A percentile compares a stretch with the other conserved stretches of the same genome.
These are phyloP conservation scores for Elymnias hypermnestra DNA, from an alignment of 1,140 invertebrate genomes.

Conservation along the genomic window DNA sequence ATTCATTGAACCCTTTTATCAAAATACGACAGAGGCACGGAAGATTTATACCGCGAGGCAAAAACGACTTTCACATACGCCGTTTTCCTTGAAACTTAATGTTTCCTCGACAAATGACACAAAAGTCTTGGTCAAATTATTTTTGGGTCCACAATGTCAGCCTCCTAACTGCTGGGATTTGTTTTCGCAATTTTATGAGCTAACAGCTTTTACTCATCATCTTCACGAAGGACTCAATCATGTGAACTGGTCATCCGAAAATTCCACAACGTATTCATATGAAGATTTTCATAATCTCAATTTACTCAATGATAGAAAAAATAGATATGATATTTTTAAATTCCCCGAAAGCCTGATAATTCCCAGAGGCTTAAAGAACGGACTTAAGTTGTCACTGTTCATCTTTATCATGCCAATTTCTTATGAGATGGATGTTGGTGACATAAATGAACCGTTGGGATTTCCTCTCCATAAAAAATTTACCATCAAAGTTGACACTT, in stretches of 20 bases:
- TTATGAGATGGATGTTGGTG: constrained; percentile 27
- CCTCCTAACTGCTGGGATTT: constrained; percentile 37
- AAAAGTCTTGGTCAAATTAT: constrained; percentile 72
- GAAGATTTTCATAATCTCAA: constrained; percentile 47
- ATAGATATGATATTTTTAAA: constrained; percentile 49
- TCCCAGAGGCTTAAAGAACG: constrained; percentile 48
- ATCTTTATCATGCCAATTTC: constrained; percentile 38
- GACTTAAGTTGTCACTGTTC: constrained; percentile 53
- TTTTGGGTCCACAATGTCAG: constrained; percentile 76
- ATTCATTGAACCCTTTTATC: constrained; percentile 23
- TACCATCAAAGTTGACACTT: no score
- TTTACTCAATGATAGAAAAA: constrained; percentile 18
- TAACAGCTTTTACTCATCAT: constrained; percentile 39
- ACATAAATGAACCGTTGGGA: constrained; percentile 41
- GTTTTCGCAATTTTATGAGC: constrained; percentile 46
- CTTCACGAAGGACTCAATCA: constrained; percentile 42
- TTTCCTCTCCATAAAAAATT: constrained; percentile 40
- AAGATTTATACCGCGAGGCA: constrained; percentile 44
- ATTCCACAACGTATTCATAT: constrained; percentile 39
- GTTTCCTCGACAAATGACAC: constrained; percentile 66
- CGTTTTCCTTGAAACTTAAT: constrained; percentile 74
- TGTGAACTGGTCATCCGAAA: constrained; percentile 42
- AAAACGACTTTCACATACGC: constrained; percentile 77
- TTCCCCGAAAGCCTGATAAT: constrained; percentile 55
- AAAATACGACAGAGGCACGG: no score